Percentiles rank a stretch among this genome's conserved stretches.
These are phyloP conservation scores for Drosophila paramelanica DNA, from an alignment of 2,888 invertebrate species.

Conservation along the genomic window DNA sequence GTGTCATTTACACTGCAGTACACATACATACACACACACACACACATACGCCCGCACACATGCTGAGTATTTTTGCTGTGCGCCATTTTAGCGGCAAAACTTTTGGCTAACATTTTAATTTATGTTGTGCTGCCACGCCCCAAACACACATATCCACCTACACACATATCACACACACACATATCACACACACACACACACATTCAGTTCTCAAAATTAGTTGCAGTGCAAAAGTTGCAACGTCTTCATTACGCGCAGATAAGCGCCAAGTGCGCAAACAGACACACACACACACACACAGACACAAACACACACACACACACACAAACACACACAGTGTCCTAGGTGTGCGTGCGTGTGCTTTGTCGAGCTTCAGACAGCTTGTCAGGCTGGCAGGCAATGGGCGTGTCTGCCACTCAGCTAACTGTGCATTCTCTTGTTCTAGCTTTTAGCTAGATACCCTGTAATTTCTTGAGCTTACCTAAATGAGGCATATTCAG, in stretches of 20 bases:
- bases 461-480: constrained; percentile 1
- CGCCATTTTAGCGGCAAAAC: constrained; percentile 72
- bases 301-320: constrained; percentile 8
- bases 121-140: constrained; percentile 58
- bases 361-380: constrained; percentile 35
- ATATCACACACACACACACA: not conserved
- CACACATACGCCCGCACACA: not conserved
- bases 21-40: constrained; percentile 14
- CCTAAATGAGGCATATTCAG: no score
- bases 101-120: constrained; percentile 78
- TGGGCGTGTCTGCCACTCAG: constrained; percentile 29
- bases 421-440: constrained; percentile 13
- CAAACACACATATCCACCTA: constrained; percentile 5
- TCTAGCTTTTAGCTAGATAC: constrained; percentile 5
- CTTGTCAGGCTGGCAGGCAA: constrained; percentile 38
- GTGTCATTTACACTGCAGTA: constrained; percentile 73
- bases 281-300: constrained; percentile 1
- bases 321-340: not conserved
- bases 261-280: constrained; percentile 31
- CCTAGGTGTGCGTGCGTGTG: constrained; percentile 4
- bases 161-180: constrained; percentile 2
- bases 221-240: constrained; percentile 67
- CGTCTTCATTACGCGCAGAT: constrained; percentile 74
- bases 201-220: constrained; percentile 68
- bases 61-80: constrained; percentile 18